phyloP scores from a whole-genome alignment of 2,888 invertebrate genomes.

The Molanna angustata region DNA sequence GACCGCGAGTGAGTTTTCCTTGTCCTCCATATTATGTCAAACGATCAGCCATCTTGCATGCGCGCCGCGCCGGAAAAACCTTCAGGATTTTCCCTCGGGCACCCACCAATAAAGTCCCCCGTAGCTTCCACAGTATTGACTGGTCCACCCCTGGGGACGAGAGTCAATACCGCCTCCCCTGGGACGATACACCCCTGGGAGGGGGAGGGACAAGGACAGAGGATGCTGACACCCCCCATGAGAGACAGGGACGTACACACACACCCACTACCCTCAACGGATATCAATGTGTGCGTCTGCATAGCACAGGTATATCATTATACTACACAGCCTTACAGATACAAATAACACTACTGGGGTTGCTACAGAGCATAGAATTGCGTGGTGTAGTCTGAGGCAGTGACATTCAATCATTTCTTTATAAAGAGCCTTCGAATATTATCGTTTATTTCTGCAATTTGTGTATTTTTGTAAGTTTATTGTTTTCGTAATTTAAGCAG shows the following conservation, averaged over 20 bases:
- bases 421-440: too few species aligned
- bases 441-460: too few species aligned
- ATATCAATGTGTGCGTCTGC: constrained; percentile 40
- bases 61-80: constrained; percentile 18
- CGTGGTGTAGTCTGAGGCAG: constrained; percentile 12
- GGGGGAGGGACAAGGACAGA: constrained; percentile 34
- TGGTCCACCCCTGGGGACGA: constrained; percentile 41
- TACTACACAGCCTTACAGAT: constrained; percentile 28
- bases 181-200: constrained; percentile 40
- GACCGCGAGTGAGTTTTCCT: too few species aligned
- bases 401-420: constrained; percentile 20
- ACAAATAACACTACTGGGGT: background rate
- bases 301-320: constrained; percentile 34
- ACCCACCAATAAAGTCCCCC: constrained; percentile 30
- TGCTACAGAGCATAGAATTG: background rate
- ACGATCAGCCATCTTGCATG: background rate
- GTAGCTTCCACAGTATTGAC: constrained; percentile 45
- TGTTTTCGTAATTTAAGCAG: too few species aligned
- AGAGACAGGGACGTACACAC: constrained; percentile 6
- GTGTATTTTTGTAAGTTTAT: too few species aligned
- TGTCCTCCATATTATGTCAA: background rate
- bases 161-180: constrained; percentile 58
- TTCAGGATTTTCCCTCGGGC: constrained; percentile 11
- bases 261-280: constrained; percentile 34
- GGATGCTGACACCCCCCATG: constrained; percentile 20